phyloP scores from a whole-genome alignment of 2,888 invertebrate genomes.

The Linyphia triangularis region DNA sequence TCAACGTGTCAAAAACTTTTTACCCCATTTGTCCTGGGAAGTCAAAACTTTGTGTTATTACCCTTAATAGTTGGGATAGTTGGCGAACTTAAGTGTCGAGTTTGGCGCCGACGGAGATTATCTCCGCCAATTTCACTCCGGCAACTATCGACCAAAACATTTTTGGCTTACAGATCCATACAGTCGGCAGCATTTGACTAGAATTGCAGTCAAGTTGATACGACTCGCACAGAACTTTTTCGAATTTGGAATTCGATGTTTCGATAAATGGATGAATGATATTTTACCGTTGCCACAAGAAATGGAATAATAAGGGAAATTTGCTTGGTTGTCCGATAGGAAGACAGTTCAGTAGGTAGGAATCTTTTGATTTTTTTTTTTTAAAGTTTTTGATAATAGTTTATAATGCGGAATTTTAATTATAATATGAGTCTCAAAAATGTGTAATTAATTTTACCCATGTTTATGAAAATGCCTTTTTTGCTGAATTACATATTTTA shows the following conservation, averaged over 20 bases:
- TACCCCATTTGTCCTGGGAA: not conserved
- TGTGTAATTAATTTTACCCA: no score
- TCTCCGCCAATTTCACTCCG: slow-evolving; percentile 37
- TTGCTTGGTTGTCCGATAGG: no score
- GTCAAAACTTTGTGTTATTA: slow-evolving; percentile 22
- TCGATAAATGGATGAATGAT: not conserved
- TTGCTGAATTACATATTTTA: no score
- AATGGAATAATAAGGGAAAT: not conserved
- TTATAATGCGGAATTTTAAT: no score
- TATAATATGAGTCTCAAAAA: no score
- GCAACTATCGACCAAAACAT: slow-evolving; percentile 62
- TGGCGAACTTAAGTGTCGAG: slow-evolving; percentile 24
- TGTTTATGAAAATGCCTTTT: no score
- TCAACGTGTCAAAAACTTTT: not conserved
- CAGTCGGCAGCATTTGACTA: slow-evolving; percentile 28
- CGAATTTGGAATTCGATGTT: not conserved
- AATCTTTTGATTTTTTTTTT: not conserved
- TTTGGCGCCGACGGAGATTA: slow-evolving; percentile 43
- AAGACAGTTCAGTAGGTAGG: not conserved
- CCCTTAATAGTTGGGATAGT: slow-evolving; percentile 30
- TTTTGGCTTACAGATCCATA: slow-evolving; percentile 46
- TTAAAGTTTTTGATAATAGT: no score
- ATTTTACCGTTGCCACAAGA: not conserved
- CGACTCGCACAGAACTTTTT: not conserved
- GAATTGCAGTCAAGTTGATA: not conserved